Evolutionary conservation across 2,797 vertebrate genomes (phyloP).

Genomic region (Chelonia mydas): DNA sequence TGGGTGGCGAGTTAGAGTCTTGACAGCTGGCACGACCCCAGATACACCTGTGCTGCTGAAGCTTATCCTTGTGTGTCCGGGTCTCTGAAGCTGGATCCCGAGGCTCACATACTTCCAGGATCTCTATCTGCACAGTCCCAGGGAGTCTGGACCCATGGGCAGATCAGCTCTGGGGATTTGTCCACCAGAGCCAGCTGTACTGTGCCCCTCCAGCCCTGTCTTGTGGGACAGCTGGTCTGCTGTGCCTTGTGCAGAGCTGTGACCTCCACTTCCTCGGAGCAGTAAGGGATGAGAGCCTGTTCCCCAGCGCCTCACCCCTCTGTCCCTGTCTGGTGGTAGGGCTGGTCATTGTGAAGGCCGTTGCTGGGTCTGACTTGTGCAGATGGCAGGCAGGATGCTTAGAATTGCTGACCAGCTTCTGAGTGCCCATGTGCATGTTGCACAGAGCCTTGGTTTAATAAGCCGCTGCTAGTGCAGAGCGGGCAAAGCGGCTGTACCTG

Average conservation of each 20-base stretch:
- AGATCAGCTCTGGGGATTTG: not conserved
- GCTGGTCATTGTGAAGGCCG: not conserved
- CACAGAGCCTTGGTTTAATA: not conserved
- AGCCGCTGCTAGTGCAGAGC: not conserved
- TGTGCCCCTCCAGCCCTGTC: not conserved
- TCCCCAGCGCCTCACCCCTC: accelerated
- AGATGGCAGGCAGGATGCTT: accelerated
- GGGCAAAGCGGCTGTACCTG: no score
- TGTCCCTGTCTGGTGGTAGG: not conserved
- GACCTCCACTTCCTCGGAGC: not conserved
- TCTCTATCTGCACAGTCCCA: not conserved
- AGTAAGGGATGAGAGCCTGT: accelerated
- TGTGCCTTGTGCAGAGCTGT: accelerated
- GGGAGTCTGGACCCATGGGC: not conserved
- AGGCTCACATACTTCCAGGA: no score
- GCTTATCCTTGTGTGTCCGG: accelerated
- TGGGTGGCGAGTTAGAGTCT: accelerated
- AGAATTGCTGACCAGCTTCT: accelerated
- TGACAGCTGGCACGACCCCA: not conserved
- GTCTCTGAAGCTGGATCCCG: not conserved
- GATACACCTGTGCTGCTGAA: accelerated
- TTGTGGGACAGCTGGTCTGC: not conserved
- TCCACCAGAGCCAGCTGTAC: not conserved
- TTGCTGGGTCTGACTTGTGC: not conserved
- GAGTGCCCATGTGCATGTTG: accelerated